Conservation (phyloP, 2,113 vertebrate species). For the Thermophis baileyi region DNA sequence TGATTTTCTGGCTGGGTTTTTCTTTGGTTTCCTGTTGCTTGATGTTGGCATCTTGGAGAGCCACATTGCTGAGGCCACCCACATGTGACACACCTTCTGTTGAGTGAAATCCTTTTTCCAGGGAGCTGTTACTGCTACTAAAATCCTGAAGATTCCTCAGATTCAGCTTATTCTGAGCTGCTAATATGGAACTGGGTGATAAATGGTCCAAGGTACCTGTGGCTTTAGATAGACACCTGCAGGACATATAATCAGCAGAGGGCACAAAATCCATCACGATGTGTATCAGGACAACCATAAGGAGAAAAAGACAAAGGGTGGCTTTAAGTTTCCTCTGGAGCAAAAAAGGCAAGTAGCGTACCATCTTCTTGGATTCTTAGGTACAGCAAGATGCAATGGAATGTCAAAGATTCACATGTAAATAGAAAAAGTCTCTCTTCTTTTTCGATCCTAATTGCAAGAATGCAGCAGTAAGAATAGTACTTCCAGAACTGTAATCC, state of each 20-base stretch:
- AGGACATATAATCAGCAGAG: slow-evolving; percentile 15
- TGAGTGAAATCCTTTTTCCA: slow-evolving; percentile 34
- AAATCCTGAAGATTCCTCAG: slow-evolving; percentile 59
- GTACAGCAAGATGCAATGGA: neutral
- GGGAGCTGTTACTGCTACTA: slow-evolving; percentile 49
- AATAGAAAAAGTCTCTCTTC: neutral
- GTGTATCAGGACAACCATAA: slow-evolving; percentile 68
- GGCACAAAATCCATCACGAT: slow-evolving; percentile 65
- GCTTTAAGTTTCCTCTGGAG: slow-evolving; percentile 67
- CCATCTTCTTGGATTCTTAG: slow-evolving; percentile 29
- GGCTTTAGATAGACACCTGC: neutral
- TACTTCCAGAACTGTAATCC: neutral
- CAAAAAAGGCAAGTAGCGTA: slow-evolving; percentile 30
- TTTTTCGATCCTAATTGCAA: neutral
- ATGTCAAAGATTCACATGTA: neutral
- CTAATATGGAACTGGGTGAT: accelerated
- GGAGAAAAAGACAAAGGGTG: slow-evolving; percentile 66
- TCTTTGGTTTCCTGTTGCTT: accelerated
- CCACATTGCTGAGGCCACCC: neutral
- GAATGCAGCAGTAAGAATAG: neutral
- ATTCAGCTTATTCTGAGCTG: slow-evolving; percentile 14
- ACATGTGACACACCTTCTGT: accelerated
- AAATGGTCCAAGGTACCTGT: accelerated
- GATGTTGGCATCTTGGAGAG: neutral
- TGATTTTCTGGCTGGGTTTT: accelerated